Base-by-base conservation (phyloP, 2,888 invertebrate genomes). In the Hemithea aestivaria region DNA sequence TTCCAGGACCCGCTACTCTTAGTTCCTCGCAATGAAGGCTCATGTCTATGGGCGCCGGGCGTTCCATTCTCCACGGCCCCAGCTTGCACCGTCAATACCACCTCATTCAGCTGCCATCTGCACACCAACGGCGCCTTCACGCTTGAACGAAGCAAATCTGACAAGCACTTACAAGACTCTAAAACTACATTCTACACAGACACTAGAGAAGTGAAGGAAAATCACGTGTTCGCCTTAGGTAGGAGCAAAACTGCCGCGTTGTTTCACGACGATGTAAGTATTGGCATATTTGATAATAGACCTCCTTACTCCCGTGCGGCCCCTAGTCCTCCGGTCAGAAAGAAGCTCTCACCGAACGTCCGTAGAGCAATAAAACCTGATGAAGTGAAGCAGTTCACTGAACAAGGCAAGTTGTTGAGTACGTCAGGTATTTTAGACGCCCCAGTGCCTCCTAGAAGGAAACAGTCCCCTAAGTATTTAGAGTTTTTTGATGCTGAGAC, bases 11-110 rank as follows among this genome's bases (percentile, higher is more conserved):
- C 91, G 0, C 69, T 91, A 7, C 65, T 91, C 24, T 71, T 90
- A 66, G 90, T 89, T 51, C 91, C 90, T 6, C 78, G 90, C 48
- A 91, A 91, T 67, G 88, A 89, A 48, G 91, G 90, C 9, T 87
- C 88, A 6, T 87, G 81, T 56, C 56, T 80, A 40, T 88, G 80
- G 85, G 88, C 82, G 7, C 87, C 87, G 0, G 56, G 84, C 1
- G 67, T 81, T 35, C 85, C 87, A 1, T 82, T 82, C 52, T 87
- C 87, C 1, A 76, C 85, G 1, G 61, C 62, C 7, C 76, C 85
- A 3, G 85, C 85, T 1, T 87, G 87, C 46, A 69, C 80, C 7
- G 67, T 74, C 2, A 81, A 76, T 48, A 78, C 76, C 6, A 73
- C 65, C 53, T 80, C 84, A 9, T 87, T 88, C 51, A 82, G 77